These are phyloP conservation scores for Chlorocebus sabaeus DNA, from an alignment of 2,113 vertebrate species.

Conservation along the genomic window DNA sequence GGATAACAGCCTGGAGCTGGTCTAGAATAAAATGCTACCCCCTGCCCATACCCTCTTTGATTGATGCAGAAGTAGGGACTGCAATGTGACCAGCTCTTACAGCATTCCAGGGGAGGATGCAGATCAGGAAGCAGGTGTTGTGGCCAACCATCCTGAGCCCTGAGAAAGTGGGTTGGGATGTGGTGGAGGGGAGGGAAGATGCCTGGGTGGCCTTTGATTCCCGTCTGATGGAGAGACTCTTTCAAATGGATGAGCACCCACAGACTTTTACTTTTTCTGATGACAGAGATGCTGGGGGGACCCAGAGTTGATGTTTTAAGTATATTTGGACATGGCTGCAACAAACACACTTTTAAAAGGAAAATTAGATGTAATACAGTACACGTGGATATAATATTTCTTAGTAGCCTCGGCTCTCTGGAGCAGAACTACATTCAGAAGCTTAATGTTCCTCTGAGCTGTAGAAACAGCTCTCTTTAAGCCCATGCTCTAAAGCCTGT, in stretches of 20 bases:
- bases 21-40: neutral
- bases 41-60: neutral
- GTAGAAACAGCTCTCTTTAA: neutral
- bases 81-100: neutral
- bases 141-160: neutral
- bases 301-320: neutral
- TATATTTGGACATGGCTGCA: constrained; percentile 12
- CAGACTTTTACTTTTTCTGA: neutral
- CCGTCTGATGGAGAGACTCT: neutral
- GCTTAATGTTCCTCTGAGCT: neutral
- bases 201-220: neutral
- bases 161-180: neutral
- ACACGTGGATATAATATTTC: neutral
- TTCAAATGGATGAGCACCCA: neutral
- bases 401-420: neutral
- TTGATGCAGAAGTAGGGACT: neutral
- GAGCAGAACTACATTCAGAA: constrained; percentile 1
- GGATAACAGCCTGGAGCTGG: neutral
- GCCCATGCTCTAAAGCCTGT: neutral
- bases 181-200: neutral
- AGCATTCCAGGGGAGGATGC: neutral
- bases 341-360: constrained; percentile 1
- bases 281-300: neutral
- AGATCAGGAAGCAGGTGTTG: neutral
- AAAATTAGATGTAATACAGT: neutral